Percentiles rank a stretch among this genome's conserved stretches.
phyloP scores from a whole-genome alignment of 2,888 invertebrate genomes.

The Phragmatobia fuliginosa region DNA sequence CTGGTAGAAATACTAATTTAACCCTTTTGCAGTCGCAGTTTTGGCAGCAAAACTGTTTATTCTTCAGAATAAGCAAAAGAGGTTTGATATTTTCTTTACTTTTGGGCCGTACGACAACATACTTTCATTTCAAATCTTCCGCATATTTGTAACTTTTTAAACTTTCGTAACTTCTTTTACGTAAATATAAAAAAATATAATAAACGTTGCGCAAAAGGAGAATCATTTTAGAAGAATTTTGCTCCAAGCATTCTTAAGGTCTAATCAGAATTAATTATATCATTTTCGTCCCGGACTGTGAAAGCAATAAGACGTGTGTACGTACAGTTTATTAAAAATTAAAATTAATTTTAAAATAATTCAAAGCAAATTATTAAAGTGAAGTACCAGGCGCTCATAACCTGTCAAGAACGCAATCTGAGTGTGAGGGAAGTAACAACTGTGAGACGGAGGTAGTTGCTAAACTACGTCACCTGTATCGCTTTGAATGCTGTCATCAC shows the following conservation, averaged over 20 bases:
- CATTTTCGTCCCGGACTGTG: no score
- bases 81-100: conserved; percentile 32
- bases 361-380: no score
- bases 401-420: no score
- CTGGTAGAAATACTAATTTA: conserved; percentile 52
- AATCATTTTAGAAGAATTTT: conserved; percentile 7
- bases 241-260: conserved; percentile 13
- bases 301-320: no score
- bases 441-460: no score
- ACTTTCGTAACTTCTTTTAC: background rate
- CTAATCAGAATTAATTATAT: conserved; percentile 18
- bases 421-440: no score
- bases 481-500: no score
- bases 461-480: no score
- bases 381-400: no score
- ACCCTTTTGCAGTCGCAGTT: conserved; percentile 32
- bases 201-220: background rate
- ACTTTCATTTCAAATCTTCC: background rate
- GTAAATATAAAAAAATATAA: no score
- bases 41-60: conserved; percentile 48
- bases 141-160: background rate
- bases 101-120: conserved; percentile 26
- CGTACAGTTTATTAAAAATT: no score
- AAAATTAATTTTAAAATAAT: no score
- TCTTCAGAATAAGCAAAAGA: conserved; percentile 37